phyloP scores from a whole-genome alignment of 2,888 invertebrate genomes.

The Orthosia gothica region DNA sequence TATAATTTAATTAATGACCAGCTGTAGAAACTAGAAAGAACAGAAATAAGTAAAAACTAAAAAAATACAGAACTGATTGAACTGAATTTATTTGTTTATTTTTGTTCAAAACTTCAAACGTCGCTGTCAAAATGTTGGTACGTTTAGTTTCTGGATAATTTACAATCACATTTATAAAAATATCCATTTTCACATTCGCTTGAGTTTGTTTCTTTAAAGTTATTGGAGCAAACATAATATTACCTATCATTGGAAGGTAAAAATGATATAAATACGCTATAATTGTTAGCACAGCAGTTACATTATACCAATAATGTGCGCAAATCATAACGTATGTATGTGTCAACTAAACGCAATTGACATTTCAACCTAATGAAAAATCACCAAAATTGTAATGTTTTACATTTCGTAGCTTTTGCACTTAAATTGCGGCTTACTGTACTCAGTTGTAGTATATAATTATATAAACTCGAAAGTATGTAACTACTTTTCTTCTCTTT shows the following conservation, averaged over 20 bases:
- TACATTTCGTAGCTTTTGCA: not conserved
- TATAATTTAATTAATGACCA: too few species aligned
- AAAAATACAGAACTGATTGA: not conserved
- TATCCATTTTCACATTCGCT: not conserved
- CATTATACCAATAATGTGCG: too few species aligned
- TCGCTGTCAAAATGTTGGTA: slow-evolving; percentile 7
- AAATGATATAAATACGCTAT: not conserved
- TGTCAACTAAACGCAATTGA: slow-evolving; percentile 31
- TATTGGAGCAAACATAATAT: not conserved
- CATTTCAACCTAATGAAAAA: slow-evolving; percentile 24
- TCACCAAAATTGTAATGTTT: slow-evolving; percentile 1
- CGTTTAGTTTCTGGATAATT: slow-evolving; percentile 8
- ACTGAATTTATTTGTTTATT: slow-evolving; percentile 18
- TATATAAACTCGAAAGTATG: not conserved
- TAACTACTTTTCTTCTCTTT: slow-evolving; percentile 37
- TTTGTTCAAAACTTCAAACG: not conserved
- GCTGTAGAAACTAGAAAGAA: not conserved
- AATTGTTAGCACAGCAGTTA: not conserved
- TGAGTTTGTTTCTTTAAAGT: not conserved
- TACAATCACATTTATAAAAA: not conserved
- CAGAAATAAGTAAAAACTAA: too few species aligned
- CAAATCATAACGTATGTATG: not conserved
- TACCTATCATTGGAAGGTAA: too few species aligned
- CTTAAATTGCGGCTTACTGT: not conserved
- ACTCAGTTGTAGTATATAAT: slow-evolving; percentile 12